Percentiles rank a stretch among this genome's conserved stretches.
Conservation (phyloP, 2,113 vertebrate species). For the Steatornis caripensis region DNA sequence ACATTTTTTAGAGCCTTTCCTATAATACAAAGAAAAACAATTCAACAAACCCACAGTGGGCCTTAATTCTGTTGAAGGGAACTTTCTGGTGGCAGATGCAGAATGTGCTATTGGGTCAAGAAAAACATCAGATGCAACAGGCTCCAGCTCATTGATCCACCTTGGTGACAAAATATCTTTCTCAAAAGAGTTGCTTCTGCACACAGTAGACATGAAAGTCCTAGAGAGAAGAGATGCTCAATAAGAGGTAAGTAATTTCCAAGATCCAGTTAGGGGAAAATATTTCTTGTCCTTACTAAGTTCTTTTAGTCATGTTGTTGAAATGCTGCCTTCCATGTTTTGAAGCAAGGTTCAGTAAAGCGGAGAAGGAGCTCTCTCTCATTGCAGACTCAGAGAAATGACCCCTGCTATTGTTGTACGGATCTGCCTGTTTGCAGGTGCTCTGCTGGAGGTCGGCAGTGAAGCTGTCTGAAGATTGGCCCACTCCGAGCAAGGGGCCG, state of each 20-base stretch:
- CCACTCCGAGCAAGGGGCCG: accelerated
- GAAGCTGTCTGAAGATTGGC: not conserved
- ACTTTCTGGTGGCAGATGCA: not conserved
- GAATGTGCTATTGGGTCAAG: not conserved
- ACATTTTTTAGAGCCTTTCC: not conserved
- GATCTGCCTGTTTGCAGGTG: not conserved
- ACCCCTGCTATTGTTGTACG: not conserved
- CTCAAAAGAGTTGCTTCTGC: not conserved
- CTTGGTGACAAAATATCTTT: not conserved
- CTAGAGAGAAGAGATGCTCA: not conserved
- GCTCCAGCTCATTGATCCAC: not conserved
- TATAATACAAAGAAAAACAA: not conserved
- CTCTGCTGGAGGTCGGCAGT: not conserved
- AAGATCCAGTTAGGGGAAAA: not conserved
- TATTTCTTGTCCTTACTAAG: not conserved
- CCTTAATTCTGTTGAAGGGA: not conserved
- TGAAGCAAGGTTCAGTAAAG: not conserved
- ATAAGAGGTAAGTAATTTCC: not conserved
- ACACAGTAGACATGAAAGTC: not conserved
- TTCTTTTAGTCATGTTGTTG: not conserved
- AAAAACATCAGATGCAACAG: not conserved
- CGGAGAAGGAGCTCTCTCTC: not conserved
- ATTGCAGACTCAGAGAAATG: not conserved
- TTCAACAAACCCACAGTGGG: not conserved
- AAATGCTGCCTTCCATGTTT: not conserved